Evolutionary conservation across 2,888 invertebrate species (phyloP).

Genomic region (Macrophya alboannulata): DNA sequence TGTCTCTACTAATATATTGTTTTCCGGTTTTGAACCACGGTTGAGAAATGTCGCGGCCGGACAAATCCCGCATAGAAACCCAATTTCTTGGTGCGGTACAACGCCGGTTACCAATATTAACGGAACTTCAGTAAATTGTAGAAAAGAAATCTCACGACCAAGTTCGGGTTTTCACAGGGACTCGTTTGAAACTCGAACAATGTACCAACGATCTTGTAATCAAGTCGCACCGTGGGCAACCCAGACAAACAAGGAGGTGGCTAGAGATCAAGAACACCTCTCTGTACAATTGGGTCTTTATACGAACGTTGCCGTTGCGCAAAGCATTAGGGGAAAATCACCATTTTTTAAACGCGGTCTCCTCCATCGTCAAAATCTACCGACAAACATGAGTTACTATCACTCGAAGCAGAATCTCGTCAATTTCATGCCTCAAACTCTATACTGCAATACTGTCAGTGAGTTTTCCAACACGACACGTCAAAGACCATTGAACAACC

Average conservation of each 20-base stretch:
- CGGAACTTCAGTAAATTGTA: conserved; percentile 16
- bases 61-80: neutral
- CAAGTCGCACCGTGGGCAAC: neutral
- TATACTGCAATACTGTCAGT: neutral
- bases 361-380: conserved; percentile 10
- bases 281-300: conserved; percentile 13
- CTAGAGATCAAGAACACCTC: conserved; percentile 25
- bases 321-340: conserved; percentile 26
- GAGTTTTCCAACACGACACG: neutral
- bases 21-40: neutral
- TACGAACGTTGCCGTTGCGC: neutral
- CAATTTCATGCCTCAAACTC: conserved; percentile 6
- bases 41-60: neutral
- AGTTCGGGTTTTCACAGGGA: neutral
- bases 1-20: neutral
- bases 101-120: neutral
- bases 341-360: conserved; percentile 1
- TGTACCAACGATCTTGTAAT: conserved; percentile 9
- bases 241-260: neutral
- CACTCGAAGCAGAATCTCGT: neutral
- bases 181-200: neutral
- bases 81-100: neutral
- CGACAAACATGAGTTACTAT: conserved; percentile 4
- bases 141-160: conserved; percentile 1
- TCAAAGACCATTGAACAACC: neutral